Conservation (phyloP, 2,888 invertebrate species). For the Xestia xanthographa region DNA sequence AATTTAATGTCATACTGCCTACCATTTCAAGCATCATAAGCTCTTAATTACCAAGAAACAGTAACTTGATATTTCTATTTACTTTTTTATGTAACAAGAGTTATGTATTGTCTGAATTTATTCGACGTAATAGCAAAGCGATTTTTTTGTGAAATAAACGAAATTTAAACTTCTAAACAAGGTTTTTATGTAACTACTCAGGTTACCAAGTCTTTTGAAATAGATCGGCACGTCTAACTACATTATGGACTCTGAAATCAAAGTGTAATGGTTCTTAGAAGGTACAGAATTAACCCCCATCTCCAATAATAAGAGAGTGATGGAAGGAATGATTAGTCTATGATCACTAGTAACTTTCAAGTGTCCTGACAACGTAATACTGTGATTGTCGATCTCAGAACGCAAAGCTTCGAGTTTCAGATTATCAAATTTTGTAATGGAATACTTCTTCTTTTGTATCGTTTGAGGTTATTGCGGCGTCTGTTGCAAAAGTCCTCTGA, state of each 20-base stretch:
- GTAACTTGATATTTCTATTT: slow-evolving; percentile 41
- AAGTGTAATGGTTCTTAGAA: too few relatives aligned
- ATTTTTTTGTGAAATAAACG: slow-evolving; percentile 33
- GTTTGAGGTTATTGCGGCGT: too few relatives aligned
- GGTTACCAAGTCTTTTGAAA: slow-evolving; percentile 16
- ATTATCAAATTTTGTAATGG: too few relatives aligned
- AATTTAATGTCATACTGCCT: background rate
- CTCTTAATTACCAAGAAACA: background rate
- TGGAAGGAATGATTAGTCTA: too few relatives aligned
- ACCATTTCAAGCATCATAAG: background rate
- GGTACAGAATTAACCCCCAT: background rate
- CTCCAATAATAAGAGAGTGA: too few relatives aligned
- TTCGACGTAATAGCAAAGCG: slow-evolving; percentile 6
- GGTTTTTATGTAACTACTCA: slow-evolving; percentile 33
- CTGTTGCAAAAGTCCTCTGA: too few relatives aligned
- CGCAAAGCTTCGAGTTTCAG: too few relatives aligned
- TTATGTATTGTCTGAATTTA: slow-evolving; percentile 15
- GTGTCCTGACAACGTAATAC: too few relatives aligned
- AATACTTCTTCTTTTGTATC: too few relatives aligned
- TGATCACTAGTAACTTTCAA: too few relatives aligned
- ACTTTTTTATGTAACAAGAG: slow-evolving; percentile 22
- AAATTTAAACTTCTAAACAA: slow-evolving; percentile 26
- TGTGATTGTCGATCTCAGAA: too few relatives aligned
- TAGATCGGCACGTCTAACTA: background rate
- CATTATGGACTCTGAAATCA: background rate